Base-by-base conservation (phyloP, 2,113 vertebrate genomes). In the Echinops telfairi region DNA sequence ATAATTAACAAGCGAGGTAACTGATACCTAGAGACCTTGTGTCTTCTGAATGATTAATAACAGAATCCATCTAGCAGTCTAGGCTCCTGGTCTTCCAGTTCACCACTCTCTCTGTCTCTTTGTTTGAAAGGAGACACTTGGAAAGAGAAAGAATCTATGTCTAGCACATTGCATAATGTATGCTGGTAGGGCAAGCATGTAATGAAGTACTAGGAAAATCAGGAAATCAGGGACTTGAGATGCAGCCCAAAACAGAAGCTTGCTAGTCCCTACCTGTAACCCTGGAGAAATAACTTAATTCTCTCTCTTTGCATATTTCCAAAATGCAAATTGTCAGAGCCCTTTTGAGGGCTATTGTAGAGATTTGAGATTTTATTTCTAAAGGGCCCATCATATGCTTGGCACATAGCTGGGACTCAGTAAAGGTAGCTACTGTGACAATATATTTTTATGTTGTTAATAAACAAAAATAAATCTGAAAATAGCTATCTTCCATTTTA, bases 271-370 rank as follows among this genome's bases (percentile, higher is more conserved):
- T 80, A 31, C 16, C 12, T 85, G 20, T 78, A 86, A 87, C 73
- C 43, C 60, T 84, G 6, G 31, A 1, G 43, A 79, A 58, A 38
- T 83, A 38, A 79, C 22, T 58, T 7, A 73, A 25, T 19, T 84
- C 53, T 82, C 36, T 86, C 15, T 82, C 20, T 75, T 85, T 68
- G 58, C 36, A 64, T 6, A 60, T 83, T 94, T 91, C 83, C 29
- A 60, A 94, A 66, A 79, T 62, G 22, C 68, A 91, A 80, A 43
- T 71, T n/a, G 7, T 85, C 89, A 94, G 38, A 94, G 47, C 9
- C 25, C 53, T 3, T 94, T 47, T 58, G 73, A 88, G 31, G 79
- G 88, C 29, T 40, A 70, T 66, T 43, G 33, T 66, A 2, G 87
- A 85, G 60, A 73, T 89, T 73, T 81, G 7, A 64, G 31, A 75